Evolutionary conservation across 2,888 invertebrate genomes (phyloP).

Genomic region (Rhagophthalmus giganteus): DNA sequence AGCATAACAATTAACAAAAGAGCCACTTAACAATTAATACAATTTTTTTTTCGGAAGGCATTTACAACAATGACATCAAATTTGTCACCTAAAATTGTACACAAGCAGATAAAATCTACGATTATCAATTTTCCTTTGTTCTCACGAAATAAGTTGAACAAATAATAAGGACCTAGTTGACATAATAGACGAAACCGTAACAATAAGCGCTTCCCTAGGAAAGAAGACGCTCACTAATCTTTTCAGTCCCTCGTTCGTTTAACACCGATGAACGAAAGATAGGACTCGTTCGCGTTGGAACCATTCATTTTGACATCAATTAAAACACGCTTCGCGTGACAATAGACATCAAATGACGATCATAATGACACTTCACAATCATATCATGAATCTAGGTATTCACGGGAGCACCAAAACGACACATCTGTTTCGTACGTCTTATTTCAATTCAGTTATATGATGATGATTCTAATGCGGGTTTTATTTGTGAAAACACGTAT

Average conservation of each 20-base stretch:
- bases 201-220: slow-evolving; percentile 35
- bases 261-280: slow-evolving; percentile 38
- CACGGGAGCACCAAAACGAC: slow-evolving; percentile 38
- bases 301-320: slow-evolving; percentile 44
- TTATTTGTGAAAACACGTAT: no score
- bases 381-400: slow-evolving; percentile 42
- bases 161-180: slow-evolving; percentile 29
- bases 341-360: slow-evolving; percentile 45
- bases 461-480: slow-evolving; percentile 35
- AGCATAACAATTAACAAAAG: slow-evolving; percentile 17
- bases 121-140: slow-evolving; percentile 30
- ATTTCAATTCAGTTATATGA: slow-evolving; percentile 41
- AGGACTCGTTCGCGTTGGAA: slow-evolving; percentile 29
- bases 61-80: slow-evolving; percentile 22
- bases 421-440: slow-evolving; percentile 40
- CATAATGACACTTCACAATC: slow-evolving; percentile 44
- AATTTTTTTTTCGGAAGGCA: slow-evolving; percentile 2
- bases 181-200: slow-evolving; percentile 37
- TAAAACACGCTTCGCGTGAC: slow-evolving; percentile 44
- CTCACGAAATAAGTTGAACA: slow-evolving; percentile 26
- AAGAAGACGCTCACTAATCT: slow-evolving; percentile 37
- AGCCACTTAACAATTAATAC: slow-evolving; percentile 7
- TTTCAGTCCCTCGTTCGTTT: slow-evolving; percentile 37
- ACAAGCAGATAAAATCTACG: slow-evolving; percentile 31
- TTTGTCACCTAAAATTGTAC: slow-evolving; percentile 31